phyloP scores from a whole-genome alignment of 2,888 invertebrate genomes.

The Anaspis maculata region DNA sequence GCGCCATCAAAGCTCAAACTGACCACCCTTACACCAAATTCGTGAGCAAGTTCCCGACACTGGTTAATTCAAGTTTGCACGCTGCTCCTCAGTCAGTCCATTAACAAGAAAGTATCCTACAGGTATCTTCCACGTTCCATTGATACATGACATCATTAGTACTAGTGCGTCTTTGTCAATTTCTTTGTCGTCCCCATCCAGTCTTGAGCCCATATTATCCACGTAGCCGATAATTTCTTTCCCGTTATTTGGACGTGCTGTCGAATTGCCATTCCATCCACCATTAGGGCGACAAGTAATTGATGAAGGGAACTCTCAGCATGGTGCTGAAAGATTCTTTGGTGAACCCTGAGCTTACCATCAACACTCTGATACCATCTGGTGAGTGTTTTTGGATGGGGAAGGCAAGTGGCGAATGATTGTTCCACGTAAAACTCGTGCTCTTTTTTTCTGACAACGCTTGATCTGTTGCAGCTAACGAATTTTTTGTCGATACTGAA shows the following conservation, averaged over 20 bases:
- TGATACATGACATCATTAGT: constrained; percentile 17
- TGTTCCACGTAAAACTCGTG: constrained; percentile 6
- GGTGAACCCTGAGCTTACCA: constrained; percentile 13
- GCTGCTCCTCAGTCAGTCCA: constrained; percentile 11
- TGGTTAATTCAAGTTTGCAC: constrained; percentile 12
- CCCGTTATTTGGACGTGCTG: background rate
- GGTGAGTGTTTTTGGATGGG: constrained; percentile 17
- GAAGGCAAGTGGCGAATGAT: constrained; percentile 9
- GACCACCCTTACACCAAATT: constrained; percentile 4
- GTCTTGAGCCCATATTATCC: background rate
- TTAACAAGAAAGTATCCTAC: constrained; percentile 20
- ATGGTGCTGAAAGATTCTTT: constrained; percentile 15
- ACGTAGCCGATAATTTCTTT: background rate
- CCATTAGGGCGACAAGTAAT: background rate
- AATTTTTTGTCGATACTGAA: too few species aligned
- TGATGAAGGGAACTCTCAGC: constrained; percentile 4
- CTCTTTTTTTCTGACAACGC: too few species aligned
- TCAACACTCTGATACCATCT: constrained; percentile 17
- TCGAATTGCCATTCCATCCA: constrained; percentile 1
- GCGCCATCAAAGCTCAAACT: constrained; percentile 13
- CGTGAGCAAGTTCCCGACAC: constrained; percentile 3
- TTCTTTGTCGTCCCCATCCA: background rate
- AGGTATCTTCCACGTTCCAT: constrained; percentile 16
- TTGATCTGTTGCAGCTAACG: too few species aligned
- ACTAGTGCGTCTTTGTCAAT: constrained; percentile 14